phyloP scores from a whole-genome alignment of 2,888 invertebrate species.

The Orthosia incerta region DNA sequence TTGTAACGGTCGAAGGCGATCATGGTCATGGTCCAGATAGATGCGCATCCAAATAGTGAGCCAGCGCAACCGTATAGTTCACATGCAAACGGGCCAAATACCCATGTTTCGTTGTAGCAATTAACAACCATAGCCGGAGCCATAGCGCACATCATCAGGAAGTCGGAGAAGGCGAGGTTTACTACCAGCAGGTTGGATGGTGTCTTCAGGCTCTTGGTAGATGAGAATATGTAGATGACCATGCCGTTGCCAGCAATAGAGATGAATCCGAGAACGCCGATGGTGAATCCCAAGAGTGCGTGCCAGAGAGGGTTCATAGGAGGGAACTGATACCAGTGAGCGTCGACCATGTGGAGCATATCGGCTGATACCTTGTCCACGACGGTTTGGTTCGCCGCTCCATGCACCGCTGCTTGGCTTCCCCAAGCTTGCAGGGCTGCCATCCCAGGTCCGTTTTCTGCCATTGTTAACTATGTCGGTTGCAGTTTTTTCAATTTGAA shows the following conservation, averaged over 20 bases:
- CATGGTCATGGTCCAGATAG: conserved; percentile 98
- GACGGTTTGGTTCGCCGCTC: conserved; percentile 93
- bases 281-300: conserved; percentile 94
- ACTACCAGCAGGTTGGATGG: conserved; percentile 97
- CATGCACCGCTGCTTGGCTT: conserved; percentile 84
- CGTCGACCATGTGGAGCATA: conserved; percentile 94
- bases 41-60: conserved; percentile 96
- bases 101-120: conserved; percentile 95
- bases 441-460: conserved; percentile 84
- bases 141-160: conserved; percentile 96
- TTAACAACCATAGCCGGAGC: conserved; percentile 96
- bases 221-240: conserved; percentile 94
- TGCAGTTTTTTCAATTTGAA: conserved; percentile 69
- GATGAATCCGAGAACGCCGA: conserved; percentile 93
- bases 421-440: conserved; percentile 88
- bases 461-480: conserved; percentile 81
- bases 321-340: conserved; percentile 97
- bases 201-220: conserved; percentile 94
- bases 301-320: conserved; percentile 98
- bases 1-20: conserved; percentile 98
- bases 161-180: conserved; percentile 97
- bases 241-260: conserved; percentile 93
- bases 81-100: conserved; percentile 94
- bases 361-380: conserved; percentile 95
- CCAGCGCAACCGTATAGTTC: conserved; percentile 96